Percentiles rank a stretch among this genome's conserved stretches.
phyloP scores from a whole-genome alignment of 2,888 invertebrate species.

The Cephus pygmeus region DNA sequence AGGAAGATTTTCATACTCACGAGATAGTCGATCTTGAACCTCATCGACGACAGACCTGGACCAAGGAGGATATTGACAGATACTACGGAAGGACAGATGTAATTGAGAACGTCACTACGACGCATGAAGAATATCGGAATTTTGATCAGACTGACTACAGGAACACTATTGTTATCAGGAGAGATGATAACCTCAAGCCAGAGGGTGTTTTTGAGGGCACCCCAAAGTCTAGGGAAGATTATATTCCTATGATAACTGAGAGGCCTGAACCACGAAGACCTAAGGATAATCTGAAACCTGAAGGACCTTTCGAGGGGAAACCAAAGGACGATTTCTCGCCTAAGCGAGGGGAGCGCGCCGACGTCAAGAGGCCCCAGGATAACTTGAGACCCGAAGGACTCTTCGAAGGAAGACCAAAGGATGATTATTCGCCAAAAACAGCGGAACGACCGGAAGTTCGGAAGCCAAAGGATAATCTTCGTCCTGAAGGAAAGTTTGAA shows the following conservation, averaged over 20 bases:
- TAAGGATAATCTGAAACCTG: constrained; percentile 65
- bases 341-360: constrained; percentile 62
- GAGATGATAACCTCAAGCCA: constrained; percentile 44
- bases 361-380: constrained; percentile 38
- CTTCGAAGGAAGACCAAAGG: constrained; percentile 63
- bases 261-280: constrained; percentile 60
- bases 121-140: constrained; percentile 75
- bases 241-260: constrained; percentile 27
- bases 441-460: constrained; percentile 72
- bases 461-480: constrained; percentile 66
- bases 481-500: constrained; percentile 71
- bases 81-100: constrained; percentile 53
- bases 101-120: constrained; percentile 78
- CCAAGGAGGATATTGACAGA: constrained; percentile 72
- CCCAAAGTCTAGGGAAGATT: constrained; percentile 25
- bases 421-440: constrained; percentile 43
- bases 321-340: constrained; percentile 68
- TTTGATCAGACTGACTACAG: constrained; percentile 71
- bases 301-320: constrained; percentile 71
- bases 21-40: constrained; percentile 59
- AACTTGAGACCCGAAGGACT: constrained; percentile 67
- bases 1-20: constrained; percentile 60
- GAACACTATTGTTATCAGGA: constrained; percentile 45
- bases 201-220: constrained; percentile 40
- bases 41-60: constrained; percentile 75